Conservation (phyloP, 2,113 vertebrate genomes). For the Prinia subflava region DNA sequence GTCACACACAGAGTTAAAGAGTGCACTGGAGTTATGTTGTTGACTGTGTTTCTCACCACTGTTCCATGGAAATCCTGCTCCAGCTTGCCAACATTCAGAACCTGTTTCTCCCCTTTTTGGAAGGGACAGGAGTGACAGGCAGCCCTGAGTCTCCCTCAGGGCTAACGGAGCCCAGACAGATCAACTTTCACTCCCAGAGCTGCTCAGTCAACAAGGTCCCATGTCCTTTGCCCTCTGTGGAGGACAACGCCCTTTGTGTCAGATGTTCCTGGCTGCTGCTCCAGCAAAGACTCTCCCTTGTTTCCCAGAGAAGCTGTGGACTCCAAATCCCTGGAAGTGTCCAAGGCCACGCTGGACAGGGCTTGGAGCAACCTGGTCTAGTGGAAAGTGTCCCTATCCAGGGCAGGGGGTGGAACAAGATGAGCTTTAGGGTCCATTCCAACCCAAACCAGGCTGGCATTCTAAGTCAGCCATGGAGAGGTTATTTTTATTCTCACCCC, state of each 20-base stretch:
- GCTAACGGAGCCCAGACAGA: background rate
- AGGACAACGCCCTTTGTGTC: background rate
- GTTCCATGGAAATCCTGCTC: background rate
- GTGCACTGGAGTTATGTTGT: fast-evolving
- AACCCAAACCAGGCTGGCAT: background rate
- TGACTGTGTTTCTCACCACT: background rate
- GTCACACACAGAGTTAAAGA: background rate
- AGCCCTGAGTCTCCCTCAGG: background rate
- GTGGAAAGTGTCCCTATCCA: background rate
- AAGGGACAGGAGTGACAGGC: background rate
- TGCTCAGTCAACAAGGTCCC: background rate
- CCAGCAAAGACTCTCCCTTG: background rate
- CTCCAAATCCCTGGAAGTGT: background rate
- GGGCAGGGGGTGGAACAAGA: background rate
- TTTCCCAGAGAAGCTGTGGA: background rate
- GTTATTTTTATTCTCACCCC: background rate
- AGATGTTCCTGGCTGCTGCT: background rate
- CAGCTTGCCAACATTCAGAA: background rate
- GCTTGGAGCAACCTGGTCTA: fast-evolving
- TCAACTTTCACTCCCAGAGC: background rate
- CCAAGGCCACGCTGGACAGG: background rate
- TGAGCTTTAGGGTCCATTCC: background rate
- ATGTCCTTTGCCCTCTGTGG: background rate
- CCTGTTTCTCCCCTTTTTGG: background rate
- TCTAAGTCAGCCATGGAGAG: background rate